phyloP scores from a whole-genome alignment of 1,140 invertebrate genomes.

The Paracyclopina nana region DNA sequence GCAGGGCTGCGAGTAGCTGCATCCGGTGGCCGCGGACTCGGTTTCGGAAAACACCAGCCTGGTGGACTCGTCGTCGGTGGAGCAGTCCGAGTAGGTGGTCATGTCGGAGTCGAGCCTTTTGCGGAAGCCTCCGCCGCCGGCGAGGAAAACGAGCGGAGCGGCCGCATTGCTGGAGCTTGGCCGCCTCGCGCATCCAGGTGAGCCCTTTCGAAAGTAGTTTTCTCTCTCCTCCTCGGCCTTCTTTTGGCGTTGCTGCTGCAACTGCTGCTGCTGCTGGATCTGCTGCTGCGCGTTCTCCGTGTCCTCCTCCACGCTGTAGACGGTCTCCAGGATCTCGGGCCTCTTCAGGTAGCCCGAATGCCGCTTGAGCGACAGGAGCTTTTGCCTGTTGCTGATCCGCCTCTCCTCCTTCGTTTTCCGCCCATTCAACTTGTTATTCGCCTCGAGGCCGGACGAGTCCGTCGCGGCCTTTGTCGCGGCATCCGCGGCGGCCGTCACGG shows the following conservation, averaged over 20 bases:
- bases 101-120: conserved; percentile 4
- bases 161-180: neutral
- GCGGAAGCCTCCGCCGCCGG: neutral
- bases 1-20: neutral
- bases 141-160: neutral
- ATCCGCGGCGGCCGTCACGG: too few relatives aligned
- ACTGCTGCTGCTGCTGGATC: neutral
- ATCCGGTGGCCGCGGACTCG: neutral
- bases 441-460: too few relatives aligned
- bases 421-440: too few relatives aligned
- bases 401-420: conserved; percentile 11
- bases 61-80: conserved; percentile 11
- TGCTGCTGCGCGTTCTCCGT: neutral
- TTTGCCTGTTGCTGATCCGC: conserved; percentile 15
- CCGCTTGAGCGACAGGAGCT: conserved; percentile 8
- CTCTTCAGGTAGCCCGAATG: conserved; percentile 12
- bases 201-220: neutral
- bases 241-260: neutral
- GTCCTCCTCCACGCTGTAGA: conserved; percentile 14
- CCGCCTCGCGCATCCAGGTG: neutral
- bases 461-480: too few relatives aligned
- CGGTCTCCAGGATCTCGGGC: conserved; percentile 14
- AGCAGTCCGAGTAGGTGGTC: conserved; percentile 2
- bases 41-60: conserved; percentile 13
- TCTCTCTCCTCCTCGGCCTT: neutral